Conservation (phyloP, 2,797 vertebrate genomes). For the Brachymystax lenok region DNA sequence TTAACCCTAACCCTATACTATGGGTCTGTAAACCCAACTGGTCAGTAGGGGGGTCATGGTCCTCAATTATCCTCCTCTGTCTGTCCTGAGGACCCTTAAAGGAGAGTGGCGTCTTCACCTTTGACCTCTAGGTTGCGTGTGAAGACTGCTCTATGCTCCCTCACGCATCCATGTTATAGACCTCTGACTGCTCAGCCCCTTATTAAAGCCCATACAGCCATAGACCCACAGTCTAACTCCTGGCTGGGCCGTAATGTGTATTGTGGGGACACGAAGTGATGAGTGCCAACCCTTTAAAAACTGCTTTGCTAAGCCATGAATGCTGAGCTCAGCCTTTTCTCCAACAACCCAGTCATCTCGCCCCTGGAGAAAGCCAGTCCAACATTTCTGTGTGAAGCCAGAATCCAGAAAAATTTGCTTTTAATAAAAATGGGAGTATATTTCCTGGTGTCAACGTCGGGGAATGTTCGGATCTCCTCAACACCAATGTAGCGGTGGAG, state of each 20-base stretch:
- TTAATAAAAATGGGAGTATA: slow-evolving; percentile 55
- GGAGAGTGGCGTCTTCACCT: slow-evolving; percentile 44
- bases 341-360: too few species aligned
- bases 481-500: slow-evolving; percentile 16
- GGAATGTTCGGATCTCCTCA: slow-evolving; percentile 63
- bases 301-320: not conserved
- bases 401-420: slow-evolving; percentile 48
- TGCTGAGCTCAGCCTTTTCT: slow-evolving; percentile 32
- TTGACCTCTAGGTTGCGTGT: slow-evolving; percentile 43
- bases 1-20: not conserved
- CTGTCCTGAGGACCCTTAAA: slow-evolving; percentile 35
- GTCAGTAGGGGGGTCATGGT: too few species aligned
- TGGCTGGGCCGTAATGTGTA: not conserved
- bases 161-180: not conserved
- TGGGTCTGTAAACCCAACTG: too few species aligned
- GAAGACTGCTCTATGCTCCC: slow-evolving; percentile 29
- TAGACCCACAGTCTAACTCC: not conserved
- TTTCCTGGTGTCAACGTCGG: slow-evolving; percentile 67
- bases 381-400: too few species aligned
- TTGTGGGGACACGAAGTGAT: not conserved
- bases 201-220: not conserved
- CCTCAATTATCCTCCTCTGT: not conserved
- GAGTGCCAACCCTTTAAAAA: not conserved
- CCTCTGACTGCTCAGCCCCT: not conserved
- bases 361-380: too few species aligned